Base-by-base conservation (phyloP, 2,888 invertebrate genomes). In the Eristalis arbustorum region DNA sequence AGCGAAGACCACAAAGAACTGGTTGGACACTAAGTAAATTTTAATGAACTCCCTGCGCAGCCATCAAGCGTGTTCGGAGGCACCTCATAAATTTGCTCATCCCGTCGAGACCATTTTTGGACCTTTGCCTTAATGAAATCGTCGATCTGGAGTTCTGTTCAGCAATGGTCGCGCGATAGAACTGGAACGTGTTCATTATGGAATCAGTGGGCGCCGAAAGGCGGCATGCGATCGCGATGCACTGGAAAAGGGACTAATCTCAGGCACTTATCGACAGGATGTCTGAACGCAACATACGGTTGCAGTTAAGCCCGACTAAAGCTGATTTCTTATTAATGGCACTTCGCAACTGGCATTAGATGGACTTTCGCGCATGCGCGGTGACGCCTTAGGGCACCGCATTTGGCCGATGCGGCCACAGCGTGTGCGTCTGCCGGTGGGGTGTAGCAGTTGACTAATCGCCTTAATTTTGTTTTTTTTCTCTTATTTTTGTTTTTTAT, bases 261-360 rank as follows among this genome's bases (percentile, higher is more conserved):
- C 74, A 62, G 31, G 10, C 63, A 64, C 68, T 78, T 84, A 74
- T 79, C 74, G 56, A 74, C 84, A 79, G 73, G 78, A 72, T 72
- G 71, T 14, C 49, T 42, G 42, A 49, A 31, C 31, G 59, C 37
- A 34, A 23, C 11, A 6, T 18, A 67, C 56, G 77, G 69, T 14
- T 64, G 84, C 74, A 84, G 64, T 79, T 79, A 66, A 66, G 73
- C 68, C 68, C 80, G 73, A 37, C 62, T 77, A 77, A 73, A 77
- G 81, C 67, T 77, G 85, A 85, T 81, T 81, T 23, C 73, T 63
- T 76, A 76, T 85, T 73, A 85, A 81, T 85, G 76, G 81, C 37
- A 64, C 69, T 49, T 63, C 61, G 84, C 49, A 56, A 84, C 79
- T 84, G 79, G 75, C 74, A 75, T 84, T 76, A 79, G 72, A 78